These are phyloP conservation scores for Synanthedon andrenaeformis DNA, from an alignment of 2,888 invertebrate genomes.

Conservation along the genomic window DNA sequence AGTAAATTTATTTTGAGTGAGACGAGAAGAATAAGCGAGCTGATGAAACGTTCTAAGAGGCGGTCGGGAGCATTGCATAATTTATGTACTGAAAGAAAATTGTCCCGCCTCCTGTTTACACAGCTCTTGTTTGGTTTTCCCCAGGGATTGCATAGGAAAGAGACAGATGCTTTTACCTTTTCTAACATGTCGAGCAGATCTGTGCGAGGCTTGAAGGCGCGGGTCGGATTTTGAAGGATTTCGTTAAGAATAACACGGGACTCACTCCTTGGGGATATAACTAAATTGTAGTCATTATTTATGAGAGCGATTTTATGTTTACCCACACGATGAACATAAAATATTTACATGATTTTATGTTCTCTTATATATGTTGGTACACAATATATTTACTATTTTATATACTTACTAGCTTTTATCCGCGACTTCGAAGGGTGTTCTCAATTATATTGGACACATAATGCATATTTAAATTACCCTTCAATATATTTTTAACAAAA, in stretches of 20 bases:
- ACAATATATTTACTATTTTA: no score
- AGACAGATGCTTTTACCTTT: conserved; percentile 18
- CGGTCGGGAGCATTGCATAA: conserved; percentile 43
- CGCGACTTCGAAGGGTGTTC: no score
- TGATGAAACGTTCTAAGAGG: conserved; percentile 46
- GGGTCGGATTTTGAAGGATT: not conserved
- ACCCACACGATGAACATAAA: no score
- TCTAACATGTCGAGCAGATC: conserved; percentile 11
- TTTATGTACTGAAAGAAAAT: conserved; percentile 45
- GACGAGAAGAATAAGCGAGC: conserved; percentile 15
- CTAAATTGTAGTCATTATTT: not conserved
- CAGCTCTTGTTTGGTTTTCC: conserved; percentile 43
- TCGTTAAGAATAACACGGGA: not conserved
- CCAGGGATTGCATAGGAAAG: conserved; percentile 30
- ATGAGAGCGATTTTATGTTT: not conserved
- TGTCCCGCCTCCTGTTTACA: conserved; percentile 34
- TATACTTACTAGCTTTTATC: no score
- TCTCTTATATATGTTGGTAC: no score
- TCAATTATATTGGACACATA: no score
- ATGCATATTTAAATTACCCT: no score
- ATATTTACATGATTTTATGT: no score
- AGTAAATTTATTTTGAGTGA: no score
- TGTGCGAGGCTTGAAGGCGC: not conserved
- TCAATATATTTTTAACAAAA: no score
- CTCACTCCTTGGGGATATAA: not conserved